These are phyloP conservation scores for Whitmania pigra DNA, from an alignment of 1,140 invertebrate genomes.

Conservation along the genomic window DNA sequence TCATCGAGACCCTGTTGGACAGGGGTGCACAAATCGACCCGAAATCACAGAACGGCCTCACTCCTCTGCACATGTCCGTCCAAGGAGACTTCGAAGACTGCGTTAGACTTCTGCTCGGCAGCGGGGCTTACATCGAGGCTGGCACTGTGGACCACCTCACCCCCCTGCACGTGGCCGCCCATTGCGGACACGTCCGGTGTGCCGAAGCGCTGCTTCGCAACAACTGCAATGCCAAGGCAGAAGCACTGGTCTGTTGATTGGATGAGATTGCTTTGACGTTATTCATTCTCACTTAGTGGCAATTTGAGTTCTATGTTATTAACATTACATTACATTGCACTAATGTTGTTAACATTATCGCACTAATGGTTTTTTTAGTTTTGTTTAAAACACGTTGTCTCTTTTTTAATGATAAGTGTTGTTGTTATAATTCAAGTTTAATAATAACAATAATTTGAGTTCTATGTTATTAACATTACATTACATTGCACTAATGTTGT, in stretches of 20 bases:
- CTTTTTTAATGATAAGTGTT: too few species aligned
- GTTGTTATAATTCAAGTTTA: too few species aligned
- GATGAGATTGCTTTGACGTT: neutral
- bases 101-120: conserved; percentile 84
- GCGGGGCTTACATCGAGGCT: conserved; percentile 93
- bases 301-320: too few species aligned
- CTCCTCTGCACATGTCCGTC: conserved; percentile 54
- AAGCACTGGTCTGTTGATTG: conserved; percentile 27
- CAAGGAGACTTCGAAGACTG: conserved; percentile 97
- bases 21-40: conserved; percentile 52
- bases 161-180: conserved; percentile 88
- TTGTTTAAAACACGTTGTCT: too few species aligned
- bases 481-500: too few species aligned
- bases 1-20: conserved; percentile 80
- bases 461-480: too few species aligned
- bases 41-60: conserved; percentile 62
- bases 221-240: conserved; percentile 44
- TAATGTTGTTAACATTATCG: too few species aligned
- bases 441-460: too few species aligned
- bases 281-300: too few species aligned
- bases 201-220: conserved; percentile 85
- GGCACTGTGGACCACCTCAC: conserved; percentile 98
- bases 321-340: too few species aligned
- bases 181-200: conserved; percentile 77
- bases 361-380: too few species aligned